These are phyloP conservation scores for Nothocercus nigrocapillus DNA, from an alignment of 2,113 vertebrate species.

Conservation along the genomic window DNA sequence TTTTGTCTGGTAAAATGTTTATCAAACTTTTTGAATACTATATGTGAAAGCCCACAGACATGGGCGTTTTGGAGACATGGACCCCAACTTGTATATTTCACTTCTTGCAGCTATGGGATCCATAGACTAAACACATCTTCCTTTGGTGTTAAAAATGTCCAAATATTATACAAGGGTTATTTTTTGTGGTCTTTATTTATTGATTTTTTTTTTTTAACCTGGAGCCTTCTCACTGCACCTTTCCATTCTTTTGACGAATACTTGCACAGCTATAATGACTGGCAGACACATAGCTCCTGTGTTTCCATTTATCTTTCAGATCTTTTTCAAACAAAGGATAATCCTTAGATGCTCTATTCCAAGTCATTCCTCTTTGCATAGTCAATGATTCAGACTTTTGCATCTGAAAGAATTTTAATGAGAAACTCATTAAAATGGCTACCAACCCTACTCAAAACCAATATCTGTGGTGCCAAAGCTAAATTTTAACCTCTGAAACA, in stretches of 20 bases:
- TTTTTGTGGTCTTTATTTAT: neutral
- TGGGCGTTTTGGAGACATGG: neutral
- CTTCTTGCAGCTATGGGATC: neutral
- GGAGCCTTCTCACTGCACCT: neutral
- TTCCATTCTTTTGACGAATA: conserved; percentile 12
- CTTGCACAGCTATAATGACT: neutral
- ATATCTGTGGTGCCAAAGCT: neutral
- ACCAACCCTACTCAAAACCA: neutral
- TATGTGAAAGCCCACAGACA: conserved; percentile 23
- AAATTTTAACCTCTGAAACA: neutral
- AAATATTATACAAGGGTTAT: conserved; percentile 33
- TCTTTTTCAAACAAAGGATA: neutral
- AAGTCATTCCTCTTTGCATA: neutral
- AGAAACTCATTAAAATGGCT: neutral
- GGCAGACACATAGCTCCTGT: neutral
- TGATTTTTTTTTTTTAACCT: neutral
- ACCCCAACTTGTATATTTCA: neutral
- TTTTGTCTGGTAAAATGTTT: conserved; percentile 57
- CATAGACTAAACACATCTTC: conserved; percentile 67
- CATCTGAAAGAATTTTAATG: neutral
- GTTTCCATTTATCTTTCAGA: neutral
- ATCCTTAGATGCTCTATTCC: neutral
- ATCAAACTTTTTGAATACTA: conserved; percentile 14
- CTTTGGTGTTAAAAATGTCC: conserved; percentile 36
- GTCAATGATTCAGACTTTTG: neutral